Evolutionary conservation across 2,113 vertebrate genomes (phyloP).

Genomic region (Girardinichthys multiradiatus): DNA sequence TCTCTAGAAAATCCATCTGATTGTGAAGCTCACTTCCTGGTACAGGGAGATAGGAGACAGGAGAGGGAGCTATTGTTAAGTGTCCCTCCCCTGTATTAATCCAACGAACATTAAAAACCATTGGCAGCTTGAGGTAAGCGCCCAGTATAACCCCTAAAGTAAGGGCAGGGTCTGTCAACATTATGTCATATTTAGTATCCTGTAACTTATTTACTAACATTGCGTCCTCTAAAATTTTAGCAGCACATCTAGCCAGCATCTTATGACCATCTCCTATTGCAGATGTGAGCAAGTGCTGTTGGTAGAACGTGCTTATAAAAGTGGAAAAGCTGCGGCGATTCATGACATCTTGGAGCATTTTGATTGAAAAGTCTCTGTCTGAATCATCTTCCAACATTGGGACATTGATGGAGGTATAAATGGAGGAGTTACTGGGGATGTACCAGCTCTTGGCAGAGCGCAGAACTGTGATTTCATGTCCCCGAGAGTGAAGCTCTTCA

Average conservation of each 20-base stretch:
- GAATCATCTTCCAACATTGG: conserved; percentile 42
- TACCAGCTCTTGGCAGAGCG: conserved; percentile 72
- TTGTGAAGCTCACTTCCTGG: conserved; percentile 70
- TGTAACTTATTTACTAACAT: conserved; percentile 58
- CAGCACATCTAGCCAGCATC: conserved; percentile 27
- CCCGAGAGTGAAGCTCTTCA: conserved; percentile 73
- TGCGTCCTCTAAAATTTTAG: conserved; percentile 65
- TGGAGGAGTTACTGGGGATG: conserved; percentile 61
- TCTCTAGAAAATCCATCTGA: conserved; percentile 73
- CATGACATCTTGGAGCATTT: conserved; percentile 40
- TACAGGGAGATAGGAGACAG: conserved; percentile 76
- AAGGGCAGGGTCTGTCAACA: conserved; percentile 78
- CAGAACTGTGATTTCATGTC: conserved; percentile 80
- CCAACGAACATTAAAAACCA: conserved; percentile 81
- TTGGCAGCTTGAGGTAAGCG: conserved; percentile 74
- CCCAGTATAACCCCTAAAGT: conserved; percentile 72
- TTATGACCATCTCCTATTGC: conserved; percentile 4
- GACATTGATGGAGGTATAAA: conserved; percentile 49
- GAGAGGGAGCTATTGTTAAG: conserved; percentile 70
- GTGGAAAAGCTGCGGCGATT: conserved; percentile 23
- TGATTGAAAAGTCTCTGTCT: conserved; percentile 52
- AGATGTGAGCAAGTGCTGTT: background rate
- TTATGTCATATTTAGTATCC: conserved; percentile 73
- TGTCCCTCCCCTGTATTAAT: conserved; percentile 75
- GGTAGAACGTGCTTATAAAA: conserved; percentile 59